Conservation (phyloP, 1,140 invertebrate genomes). For the Ooceraea biroi region DNA sequence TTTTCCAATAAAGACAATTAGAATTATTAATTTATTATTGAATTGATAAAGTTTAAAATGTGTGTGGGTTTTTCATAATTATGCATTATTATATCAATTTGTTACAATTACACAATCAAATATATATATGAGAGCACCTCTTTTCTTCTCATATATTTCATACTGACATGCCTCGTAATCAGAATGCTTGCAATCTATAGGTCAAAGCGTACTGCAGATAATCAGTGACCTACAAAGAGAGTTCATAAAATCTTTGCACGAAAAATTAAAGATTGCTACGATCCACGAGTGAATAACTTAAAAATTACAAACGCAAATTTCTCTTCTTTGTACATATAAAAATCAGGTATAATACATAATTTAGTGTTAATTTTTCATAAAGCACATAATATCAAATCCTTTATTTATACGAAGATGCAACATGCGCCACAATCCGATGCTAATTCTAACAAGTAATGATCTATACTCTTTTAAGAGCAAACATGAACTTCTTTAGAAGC, state of each 20-base stretch:
- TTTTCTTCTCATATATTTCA: not conserved
- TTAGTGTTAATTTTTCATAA: too few species aligned
- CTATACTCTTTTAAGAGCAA: too few species aligned
- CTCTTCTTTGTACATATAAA: not conserved
- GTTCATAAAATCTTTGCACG: conserved; percentile 32
- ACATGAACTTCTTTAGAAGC: not conserved
- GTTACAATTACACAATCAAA: not conserved
- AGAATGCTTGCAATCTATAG: conserved; percentile 52
- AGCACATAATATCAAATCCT: too few species aligned
- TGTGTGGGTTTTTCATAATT: too few species aligned
- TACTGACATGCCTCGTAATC: conserved; percentile 62
- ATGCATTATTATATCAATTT: conserved; percentile 1
- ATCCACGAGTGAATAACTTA: not conserved
- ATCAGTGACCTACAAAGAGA: conserved; percentile 6
- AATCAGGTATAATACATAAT: not conserved
- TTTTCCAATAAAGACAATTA: not conserved
- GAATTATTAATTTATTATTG: not conserved
- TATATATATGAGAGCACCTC: not conserved
- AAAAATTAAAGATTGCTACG: conserved; percentile 38
- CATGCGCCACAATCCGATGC: too few species aligned
- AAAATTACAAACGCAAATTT: not conserved
- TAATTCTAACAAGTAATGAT: not conserved
- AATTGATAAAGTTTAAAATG: not conserved
- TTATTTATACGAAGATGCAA: too few species aligned
- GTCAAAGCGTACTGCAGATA: conserved; percentile 53